Base-by-base conservation (phyloP, 2,113 vertebrate genomes). In the Limanda limanda region DNA sequence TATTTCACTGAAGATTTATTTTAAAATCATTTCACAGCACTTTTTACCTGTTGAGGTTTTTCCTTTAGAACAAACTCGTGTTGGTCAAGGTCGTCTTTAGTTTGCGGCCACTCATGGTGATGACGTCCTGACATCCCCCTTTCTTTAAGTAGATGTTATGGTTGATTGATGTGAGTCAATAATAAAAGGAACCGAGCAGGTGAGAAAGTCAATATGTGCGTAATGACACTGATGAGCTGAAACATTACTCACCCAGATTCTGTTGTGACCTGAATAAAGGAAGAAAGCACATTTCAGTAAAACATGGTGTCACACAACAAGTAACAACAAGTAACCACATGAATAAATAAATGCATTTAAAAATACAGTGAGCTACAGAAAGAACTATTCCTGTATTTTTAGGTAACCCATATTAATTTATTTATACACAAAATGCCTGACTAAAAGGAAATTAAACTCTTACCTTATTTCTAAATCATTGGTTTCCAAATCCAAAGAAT, bases 81-180 rank as follows among this genome's bases (percentile, higher is more conserved):
- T 9, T 88, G 74, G 1, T 89, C 71, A 18, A 84, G 58, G 42
- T 93, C 91, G 57, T 86, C 88, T 88, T 88, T 91, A 1, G 79
- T 89, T 17, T 86, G 93, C 24, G 93, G 93, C 94, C 93, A 93
- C 71, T 93, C 91, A 1, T 93, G 91, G 72, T 92, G 83, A 62
- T 84, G 82, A 20, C 21, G 84, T 78, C 62, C 86, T 0, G 68
- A 71, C 1, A 27, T 35, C 11, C 64, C 56, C 47, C 66, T 67
- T 59, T 88, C 92, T 91, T 65, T 78, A 68, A 71, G 55, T 0
- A 74, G 20, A 84, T 7, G 5, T 24, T 5, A 51, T 20, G 9
- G 37, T n/a, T 20, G 24, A 52, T 13, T 68, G 23, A 35, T 60
- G 47, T 54, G 4, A 55, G n/a, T n/a, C n/a, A n/a, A n/a, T n/a